phyloP scores from a whole-genome alignment of 2,888 invertebrate genomes.

The Callyntrura sp. region DNA sequence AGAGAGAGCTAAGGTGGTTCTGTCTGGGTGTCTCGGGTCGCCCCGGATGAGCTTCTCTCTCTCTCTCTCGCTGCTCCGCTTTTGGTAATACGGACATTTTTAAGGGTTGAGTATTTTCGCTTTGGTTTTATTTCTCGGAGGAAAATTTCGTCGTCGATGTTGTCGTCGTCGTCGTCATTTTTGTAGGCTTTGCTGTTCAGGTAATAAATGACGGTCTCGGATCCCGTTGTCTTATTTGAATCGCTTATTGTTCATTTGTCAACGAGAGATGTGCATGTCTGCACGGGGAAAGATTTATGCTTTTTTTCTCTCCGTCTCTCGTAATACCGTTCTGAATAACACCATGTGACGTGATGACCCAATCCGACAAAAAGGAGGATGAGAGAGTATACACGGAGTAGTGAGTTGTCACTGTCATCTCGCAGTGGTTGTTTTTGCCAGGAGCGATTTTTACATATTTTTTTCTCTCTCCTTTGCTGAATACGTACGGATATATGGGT shows the following conservation, averaged over 20 bases:
- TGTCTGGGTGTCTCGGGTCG: slow-evolving; percentile 14
- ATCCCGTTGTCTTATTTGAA: slow-evolving; percentile 9
- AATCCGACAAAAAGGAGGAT: slow-evolving; percentile 59
- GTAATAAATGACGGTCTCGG: neutral
- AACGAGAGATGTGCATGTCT: neutral
- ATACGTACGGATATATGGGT: neutral
- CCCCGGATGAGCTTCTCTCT: slow-evolving; percentile 12
- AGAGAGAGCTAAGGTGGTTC: too few relatives aligned
- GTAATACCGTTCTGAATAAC: slow-evolving; percentile 48
- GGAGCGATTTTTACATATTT: neutral
- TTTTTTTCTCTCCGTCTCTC: neutral
- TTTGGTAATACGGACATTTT: neutral
- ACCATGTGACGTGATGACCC: slow-evolving; percentile 75
- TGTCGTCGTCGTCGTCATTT: neutral
- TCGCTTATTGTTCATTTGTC: slow-evolving; percentile 35
- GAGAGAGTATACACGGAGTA: neutral
- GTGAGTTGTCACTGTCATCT: slow-evolving; percentile 65
- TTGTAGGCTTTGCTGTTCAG: neutral
- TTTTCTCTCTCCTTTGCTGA: neutral
- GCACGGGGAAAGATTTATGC: too few relatives aligned
- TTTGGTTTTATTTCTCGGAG: neutral
- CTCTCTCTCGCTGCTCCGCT: neutral
- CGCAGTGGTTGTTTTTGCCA: slow-evolving; percentile 28
- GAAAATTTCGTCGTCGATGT: neutral
- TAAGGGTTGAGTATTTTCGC: neutral